phyloP scores from a whole-genome alignment of 1,140 invertebrate species.

The Drosophila pseudoobscura region DNA sequence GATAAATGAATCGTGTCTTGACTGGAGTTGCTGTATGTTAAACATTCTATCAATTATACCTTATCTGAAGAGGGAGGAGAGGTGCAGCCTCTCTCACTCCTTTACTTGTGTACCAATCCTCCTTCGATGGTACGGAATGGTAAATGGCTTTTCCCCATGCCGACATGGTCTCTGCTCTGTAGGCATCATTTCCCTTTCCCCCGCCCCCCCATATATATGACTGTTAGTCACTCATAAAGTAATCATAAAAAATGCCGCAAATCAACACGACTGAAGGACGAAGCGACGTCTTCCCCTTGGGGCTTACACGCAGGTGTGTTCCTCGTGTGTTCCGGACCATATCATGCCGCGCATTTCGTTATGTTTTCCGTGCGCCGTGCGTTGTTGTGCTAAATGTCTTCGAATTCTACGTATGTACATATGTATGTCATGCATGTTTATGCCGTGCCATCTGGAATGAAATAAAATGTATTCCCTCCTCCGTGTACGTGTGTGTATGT shows the following conservation, averaged over 20 bases:
- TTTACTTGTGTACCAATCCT: slow-evolving; percentile 19
- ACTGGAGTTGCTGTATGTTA: slow-evolving; percentile 30
- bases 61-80: slow-evolving; percentile 4
- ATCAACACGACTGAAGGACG: slow-evolving; percentile 24
- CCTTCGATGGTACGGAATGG: slow-evolving; percentile 14
- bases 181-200: slow-evolving; percentile 14
- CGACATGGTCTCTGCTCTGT: slow-evolving; percentile 25
- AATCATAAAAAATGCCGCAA: slow-evolving; percentile 58
- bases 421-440: slow-evolving; percentile 18
- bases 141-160: slow-evolving; percentile 32
- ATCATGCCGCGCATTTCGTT: slow-evolving; percentile 29
- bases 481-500: slow-evolving; percentile 15
- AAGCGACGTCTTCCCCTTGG: not conserved
- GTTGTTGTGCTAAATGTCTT: slow-evolving; percentile 37
- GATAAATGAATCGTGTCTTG: slow-evolving; percentile 39
- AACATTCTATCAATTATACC: slow-evolving; percentile 35
- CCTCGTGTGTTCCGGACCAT: not conserved
- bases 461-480: slow-evolving; percentile 18
- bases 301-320: slow-evolving; percentile 8
- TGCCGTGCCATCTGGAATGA: slow-evolving; percentile 18
- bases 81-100: not conserved
- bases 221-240: slow-evolving; percentile 30
- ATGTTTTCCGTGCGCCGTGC: slow-evolving; percentile 19
- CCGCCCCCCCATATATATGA: not conserved
- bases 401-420: slow-evolving; percentile 9